phyloP scores from a whole-genome alignment of 2,888 invertebrate genomes.

The Spicauda simplicius region DNA sequence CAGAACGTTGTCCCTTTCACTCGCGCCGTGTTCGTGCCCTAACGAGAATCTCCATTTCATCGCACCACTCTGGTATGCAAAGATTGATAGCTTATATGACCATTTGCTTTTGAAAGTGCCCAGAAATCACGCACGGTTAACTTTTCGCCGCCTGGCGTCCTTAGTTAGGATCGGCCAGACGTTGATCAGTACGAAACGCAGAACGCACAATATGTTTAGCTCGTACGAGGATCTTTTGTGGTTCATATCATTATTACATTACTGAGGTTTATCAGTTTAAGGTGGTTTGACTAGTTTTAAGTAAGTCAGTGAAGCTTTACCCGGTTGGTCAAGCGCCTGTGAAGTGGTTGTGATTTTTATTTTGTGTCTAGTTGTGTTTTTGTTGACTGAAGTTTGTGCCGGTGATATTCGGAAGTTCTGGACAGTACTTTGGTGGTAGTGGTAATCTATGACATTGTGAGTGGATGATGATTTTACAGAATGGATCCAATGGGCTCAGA shows the following conservation, averaged over 20 bases:
- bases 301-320: conserved; percentile 70
- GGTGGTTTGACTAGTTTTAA: conserved; percentile 59
- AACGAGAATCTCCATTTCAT: conserved; percentile 71
- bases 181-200: conserved; percentile 43
- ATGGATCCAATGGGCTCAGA: conserved; percentile 81
- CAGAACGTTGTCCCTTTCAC: conserved; percentile 72
- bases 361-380: conserved; percentile 57
- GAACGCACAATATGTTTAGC: conserved; percentile 40
- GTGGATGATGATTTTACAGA: conserved; percentile 69
- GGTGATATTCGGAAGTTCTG: conserved; percentile 39
- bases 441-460: conserved; percentile 44
- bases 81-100: conserved; percentile 85
- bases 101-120: conserved; percentile 83
- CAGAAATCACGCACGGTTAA: conserved; percentile 84
- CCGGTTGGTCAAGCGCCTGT: conserved; percentile 52
- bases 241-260: conserved; percentile 66
- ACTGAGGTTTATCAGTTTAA: conserved; percentile 65
- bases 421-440: conserved; percentile 58
- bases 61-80: conserved; percentile 83
- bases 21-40: conserved; percentile 55
- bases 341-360: conserved; percentile 52
- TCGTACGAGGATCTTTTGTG: conserved; percentile 59
- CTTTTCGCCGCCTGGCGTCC: conserved; percentile 83
- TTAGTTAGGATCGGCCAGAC: conserved; percentile 74
- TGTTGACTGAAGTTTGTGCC: conserved; percentile 49